These are phyloP conservation scores for Tokudaia muenninki DNA, from an alignment of 2,797 vertebrate genomes.

Conservation along the genomic window DNA sequence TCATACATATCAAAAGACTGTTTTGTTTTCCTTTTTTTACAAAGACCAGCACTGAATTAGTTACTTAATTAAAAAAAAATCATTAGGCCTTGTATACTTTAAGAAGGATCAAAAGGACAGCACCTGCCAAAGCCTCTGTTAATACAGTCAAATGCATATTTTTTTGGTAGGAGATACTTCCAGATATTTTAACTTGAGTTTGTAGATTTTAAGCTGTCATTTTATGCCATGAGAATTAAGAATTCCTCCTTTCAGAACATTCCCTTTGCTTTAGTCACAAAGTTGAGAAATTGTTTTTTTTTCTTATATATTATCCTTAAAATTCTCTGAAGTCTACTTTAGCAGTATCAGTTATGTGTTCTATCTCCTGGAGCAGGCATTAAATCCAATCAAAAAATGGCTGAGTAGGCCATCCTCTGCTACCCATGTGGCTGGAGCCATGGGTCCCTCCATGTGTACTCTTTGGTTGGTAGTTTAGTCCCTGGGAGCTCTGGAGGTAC, in stretches of 20 bases:
- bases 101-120: not conserved
- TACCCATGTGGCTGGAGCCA: no score
- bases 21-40: not conserved
- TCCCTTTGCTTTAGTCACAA: slow-evolving; percentile 15
- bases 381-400: not conserved
- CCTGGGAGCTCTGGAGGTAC: no score
- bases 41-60: not conserved
- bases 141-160: not conserved
- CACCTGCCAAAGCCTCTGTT: not conserved
- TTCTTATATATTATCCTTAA: not conserved
- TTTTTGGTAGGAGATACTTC: slow-evolving; percentile 1
- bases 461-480: no score
- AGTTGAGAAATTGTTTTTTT: not conserved
- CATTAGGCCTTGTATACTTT: not conserved
- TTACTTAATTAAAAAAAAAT: not conserved
- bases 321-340: not conserved
- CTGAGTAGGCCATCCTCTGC: no score
- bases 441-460: no score
- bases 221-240: slow-evolving; percentile 5
- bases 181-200: not conserved
- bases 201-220: slow-evolving; percentile 18
- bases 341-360: not conserved
- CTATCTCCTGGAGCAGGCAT: not conserved
- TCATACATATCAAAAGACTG: slow-evolving; percentile 14
- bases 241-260: not conserved